Base-by-base conservation (phyloP, 35 echinoderm and acorn worm genomes). In the Heliocidaris tuberculata region DNA sequence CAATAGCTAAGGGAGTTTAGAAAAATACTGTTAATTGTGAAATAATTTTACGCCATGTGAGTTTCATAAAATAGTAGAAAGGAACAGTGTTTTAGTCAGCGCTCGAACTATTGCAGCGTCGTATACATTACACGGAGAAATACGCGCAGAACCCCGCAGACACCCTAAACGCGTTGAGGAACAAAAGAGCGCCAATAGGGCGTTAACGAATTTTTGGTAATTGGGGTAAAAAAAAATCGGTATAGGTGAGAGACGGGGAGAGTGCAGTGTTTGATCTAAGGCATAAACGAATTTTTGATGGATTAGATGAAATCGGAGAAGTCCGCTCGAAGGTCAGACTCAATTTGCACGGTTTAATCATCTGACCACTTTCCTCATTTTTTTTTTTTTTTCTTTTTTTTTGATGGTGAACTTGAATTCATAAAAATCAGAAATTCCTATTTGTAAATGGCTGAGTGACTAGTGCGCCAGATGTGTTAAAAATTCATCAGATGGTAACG, bases 171-270 rank as follows among this genome's bases (percentile, higher is more conserved):
- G 47, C 17, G 85, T 48, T 19, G 87, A 27, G 47, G 31, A 89
- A 89, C 31, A 89, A 89, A 89, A 89, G 87, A 48, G 31, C 31
- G 87, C 29, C 47, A 48, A 47, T 89, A 47, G 87, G 87, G 87
- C 87, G 87, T 89, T 89, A 89, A 89, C 87, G 87, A 89, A 89
- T 89, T 89, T 89, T 89, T 89, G 87, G 31, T 89, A 89, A 89
- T 89, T 89, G 87, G 87, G 31, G 87, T 32, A 48, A 48, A 48
- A 48, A 86, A 24, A 89, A 89, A 47, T 32, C 47, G 87, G 32
- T 30, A 89, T 47, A 89, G 87, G 31, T 89, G 31, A 89, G 47
- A 89, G 87, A 89, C 65, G 87, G 15, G 32, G 47, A 89, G 87
- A 48, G 47, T 89, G 47, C 47, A 48, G 87, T 48, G 31, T 48